Evolutionary conservation across 2,888 invertebrate species (phyloP), one percentile per base, ranked within the genome.

Genomic region (Blera fallax): DNA sequence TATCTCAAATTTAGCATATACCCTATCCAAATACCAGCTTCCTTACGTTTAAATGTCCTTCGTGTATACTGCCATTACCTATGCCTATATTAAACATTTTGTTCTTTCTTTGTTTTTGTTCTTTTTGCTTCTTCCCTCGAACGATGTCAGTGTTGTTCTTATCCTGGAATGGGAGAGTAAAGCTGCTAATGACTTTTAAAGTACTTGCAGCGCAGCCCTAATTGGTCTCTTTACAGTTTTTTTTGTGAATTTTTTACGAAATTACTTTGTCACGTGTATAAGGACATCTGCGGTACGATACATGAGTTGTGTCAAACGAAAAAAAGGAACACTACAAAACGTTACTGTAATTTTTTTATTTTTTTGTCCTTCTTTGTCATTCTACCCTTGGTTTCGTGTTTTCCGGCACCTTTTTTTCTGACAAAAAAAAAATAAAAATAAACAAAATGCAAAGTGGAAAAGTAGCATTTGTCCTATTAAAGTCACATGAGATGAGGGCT

Each of bases 141-240:
- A 60, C 74, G 50, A 56, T 76, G 73, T 69, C 62, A 43, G 34
- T n/a, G n/a, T n/a, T 64, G 50, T 52, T 45, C 32, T 67, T n/a
- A 40, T 50, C 43, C 32, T 34, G 8, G 52, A 43, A 74, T 52
- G 50, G 50, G 87, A 88, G 89, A 87, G n/a, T n/a, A 89, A 89
- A 90, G 88, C 90, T 90, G 90, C 90, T 90, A 90, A 90, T 90
- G 91, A 90, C 90, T 90, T 90, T 90, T 88, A 89, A 90, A 90
- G 88, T 88, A 89, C 88, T 87, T 87, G 77, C 64, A 65, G 69
- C 58, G 58, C 74, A 50, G 54, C 76, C 76, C 54, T 84, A 84
- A 83, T 81, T 84, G 70, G 80, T 84, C 81, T 76, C 87, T 77
- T 76, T 77, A 79, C 34, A 65, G 62, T 56, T 67, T 81, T 64